Percentiles rank a stretch among this genome's conserved stretches.
Evolutionary conservation across 2,797 vertebrate genomes (phyloP).

Genomic region (Melanotaenia pygmaea): DNA sequence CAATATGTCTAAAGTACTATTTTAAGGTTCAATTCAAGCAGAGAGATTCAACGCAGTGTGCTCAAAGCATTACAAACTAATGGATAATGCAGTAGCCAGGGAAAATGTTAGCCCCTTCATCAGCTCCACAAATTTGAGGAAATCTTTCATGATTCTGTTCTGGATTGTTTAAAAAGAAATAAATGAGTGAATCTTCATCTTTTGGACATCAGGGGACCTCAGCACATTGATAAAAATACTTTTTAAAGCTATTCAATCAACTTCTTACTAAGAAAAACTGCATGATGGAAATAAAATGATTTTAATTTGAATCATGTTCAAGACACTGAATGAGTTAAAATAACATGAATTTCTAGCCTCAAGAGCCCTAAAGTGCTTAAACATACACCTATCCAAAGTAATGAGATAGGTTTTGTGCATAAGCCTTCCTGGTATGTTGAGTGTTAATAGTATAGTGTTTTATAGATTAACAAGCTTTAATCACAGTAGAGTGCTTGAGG

Average conservation of each 20-base stretch:
- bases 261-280: slow-evolving; percentile 9
- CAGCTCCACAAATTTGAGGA: slow-evolving; percentile 22
- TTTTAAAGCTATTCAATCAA: slow-evolving; percentile 15
- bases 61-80: slow-evolving; percentile 57
- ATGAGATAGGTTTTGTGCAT: slow-evolving; percentile 19
- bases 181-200: slow-evolving; percentile 10
- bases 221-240: slow-evolving; percentile 15
- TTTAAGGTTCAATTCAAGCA: slow-evolving; percentile 41
- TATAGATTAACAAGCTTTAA: slow-evolving; percentile 53
- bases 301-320: slow-evolving; percentile 14
- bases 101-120: slow-evolving; percentile 41
- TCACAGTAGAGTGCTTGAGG: slow-evolving; percentile 40
- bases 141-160: not conserved
- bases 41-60: slow-evolving; percentile 51
- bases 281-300: slow-evolving; percentile 1
- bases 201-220: slow-evolving; percentile 21
- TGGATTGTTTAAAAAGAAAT: slow-evolving; percentile 6
- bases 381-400: slow-evolving; percentile 10
- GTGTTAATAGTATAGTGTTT: slow-evolving; percentile 46
- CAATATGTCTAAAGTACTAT: slow-evolving; percentile 24
- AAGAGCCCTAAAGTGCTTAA: not conserved
- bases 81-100: slow-evolving; percentile 37
- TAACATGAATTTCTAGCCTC: slow-evolving; percentile 6
- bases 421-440: slow-evolving; percentile 28
- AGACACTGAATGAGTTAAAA: slow-evolving; percentile 16